A percentile compares a stretch with the other conserved stretches of the same genome.
Conservation (phyloP, 2,113 vertebrate genomes). For the Onychorhynchus coronatus region DNA sequence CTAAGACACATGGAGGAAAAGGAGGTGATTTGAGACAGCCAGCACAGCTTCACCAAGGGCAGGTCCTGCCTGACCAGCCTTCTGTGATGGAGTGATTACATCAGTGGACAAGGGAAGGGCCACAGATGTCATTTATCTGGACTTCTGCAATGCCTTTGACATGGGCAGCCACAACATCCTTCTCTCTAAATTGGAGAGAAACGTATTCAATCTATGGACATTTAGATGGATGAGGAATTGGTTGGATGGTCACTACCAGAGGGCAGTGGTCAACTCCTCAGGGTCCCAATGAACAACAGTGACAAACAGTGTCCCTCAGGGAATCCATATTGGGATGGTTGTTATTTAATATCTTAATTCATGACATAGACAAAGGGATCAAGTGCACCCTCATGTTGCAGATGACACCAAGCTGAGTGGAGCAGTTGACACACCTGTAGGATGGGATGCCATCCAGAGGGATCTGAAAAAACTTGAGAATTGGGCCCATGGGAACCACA, state of each 20-base stretch:
- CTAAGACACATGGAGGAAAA: neutral
- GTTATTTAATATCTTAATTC: neutral
- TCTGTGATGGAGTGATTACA: neutral
- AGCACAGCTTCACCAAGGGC: neutral
- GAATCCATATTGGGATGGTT: neutral
- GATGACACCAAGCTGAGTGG: neutral
- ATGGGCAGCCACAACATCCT: neutral
- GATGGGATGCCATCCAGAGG: neutral
- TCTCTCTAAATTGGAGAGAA: neutral
- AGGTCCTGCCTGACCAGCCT: neutral
- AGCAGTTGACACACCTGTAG: neutral
- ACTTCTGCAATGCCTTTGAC: neutral
- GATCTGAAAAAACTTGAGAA: neutral
- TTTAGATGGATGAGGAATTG: neutral
- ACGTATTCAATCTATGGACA: fast-evolving
- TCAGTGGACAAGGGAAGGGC: neutral
- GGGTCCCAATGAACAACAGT: neutral
- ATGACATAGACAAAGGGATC: neutral
- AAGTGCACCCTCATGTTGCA: neutral
- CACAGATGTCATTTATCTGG: neutral
- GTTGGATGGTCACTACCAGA: neutral
- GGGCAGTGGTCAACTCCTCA: neutral
- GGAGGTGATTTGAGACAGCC: neutral
- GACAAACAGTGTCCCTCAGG: neutral
- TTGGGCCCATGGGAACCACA: neutral